These are phyloP conservation scores for Tenthredo scrophulariae DNA, from an alignment of 2,888 invertebrate species.

Conservation along the genomic window DNA sequence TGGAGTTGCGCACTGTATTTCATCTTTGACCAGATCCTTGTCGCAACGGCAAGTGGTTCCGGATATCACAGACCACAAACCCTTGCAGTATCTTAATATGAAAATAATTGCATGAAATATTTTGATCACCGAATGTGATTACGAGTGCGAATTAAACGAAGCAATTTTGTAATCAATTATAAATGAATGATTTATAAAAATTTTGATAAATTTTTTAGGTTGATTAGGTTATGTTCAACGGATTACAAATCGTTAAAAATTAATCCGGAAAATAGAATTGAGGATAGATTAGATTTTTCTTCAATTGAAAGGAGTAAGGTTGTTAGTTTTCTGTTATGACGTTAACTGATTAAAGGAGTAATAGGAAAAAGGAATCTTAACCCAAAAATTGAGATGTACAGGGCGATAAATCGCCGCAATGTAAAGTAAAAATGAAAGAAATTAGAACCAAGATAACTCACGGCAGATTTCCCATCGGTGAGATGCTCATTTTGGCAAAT, in stretches of 20 bases:
- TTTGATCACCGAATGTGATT: not conserved
- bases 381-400: not conserved
- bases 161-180: not conserved
- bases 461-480: conserved; percentile 70
- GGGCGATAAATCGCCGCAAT: not conserved
- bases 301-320: not conserved
- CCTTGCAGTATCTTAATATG: conserved; percentile 72
- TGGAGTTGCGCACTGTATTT: conserved; percentile 72
- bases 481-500: conserved; percentile 64
- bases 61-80: conserved; percentile 76
- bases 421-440: not conserved
- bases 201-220: not conserved
- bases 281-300: not conserved
- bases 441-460: conserved; percentile 61
- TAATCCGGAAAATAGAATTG: not conserved
- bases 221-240: not conserved
- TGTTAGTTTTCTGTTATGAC: not conserved
- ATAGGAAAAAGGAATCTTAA: not conserved
- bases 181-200: not conserved
- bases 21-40: conserved; percentile 74
- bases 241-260: not conserved
- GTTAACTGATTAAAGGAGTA: not conserved
- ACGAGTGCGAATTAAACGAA: not conserved
- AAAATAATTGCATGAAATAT: not conserved
- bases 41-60: conserved; percentile 76